Evolutionary conservation across 2,113 vertebrate genomes (phyloP).

Genomic region (Anseranas semipalmata): DNA sequence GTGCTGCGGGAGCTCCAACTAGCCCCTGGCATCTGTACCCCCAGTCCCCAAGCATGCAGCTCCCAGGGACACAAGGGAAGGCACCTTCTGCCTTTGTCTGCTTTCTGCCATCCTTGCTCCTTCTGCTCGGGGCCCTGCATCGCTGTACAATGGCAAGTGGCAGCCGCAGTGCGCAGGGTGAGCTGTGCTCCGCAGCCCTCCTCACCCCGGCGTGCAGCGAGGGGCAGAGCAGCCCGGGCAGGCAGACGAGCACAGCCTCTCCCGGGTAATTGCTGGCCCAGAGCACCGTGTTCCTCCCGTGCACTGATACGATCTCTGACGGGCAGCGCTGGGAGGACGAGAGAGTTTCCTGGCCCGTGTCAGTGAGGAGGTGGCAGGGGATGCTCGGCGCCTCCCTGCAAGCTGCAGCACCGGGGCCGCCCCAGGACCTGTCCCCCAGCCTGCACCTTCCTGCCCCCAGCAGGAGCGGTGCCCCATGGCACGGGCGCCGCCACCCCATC

Average conservation of each 20-base stretch:
- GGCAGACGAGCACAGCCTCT: not conserved
- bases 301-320: not conserved
- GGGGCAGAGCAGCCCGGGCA: not conserved
- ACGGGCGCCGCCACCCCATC: not conserved
- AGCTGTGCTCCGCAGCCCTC: not conserved
- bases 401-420: rapidly evolving
- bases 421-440: not conserved
- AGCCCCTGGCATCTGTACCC: too few relatives aligned
- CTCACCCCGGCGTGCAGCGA: rapidly evolving
- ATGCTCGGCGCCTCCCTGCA: not conserved
- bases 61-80: too few relatives aligned
- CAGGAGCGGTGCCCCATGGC: not conserved
- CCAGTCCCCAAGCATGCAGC: too few relatives aligned
- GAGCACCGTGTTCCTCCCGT: not conserved
- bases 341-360: not conserved
- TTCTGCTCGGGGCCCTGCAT: not conserved
- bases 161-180: not conserved
- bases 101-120: not conserved
- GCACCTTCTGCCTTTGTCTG: not conserved
- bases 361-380: not conserved
- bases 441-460: not conserved
- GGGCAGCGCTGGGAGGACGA: not conserved
- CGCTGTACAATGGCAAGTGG: not conserved
- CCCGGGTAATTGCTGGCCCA: not conserved
- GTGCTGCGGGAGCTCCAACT: too few relatives aligned